These are phyloP conservation scores for Corythoichthys intestinalis DNA, from an alignment of 2,113 vertebrate species.

Conservation along the genomic window DNA sequence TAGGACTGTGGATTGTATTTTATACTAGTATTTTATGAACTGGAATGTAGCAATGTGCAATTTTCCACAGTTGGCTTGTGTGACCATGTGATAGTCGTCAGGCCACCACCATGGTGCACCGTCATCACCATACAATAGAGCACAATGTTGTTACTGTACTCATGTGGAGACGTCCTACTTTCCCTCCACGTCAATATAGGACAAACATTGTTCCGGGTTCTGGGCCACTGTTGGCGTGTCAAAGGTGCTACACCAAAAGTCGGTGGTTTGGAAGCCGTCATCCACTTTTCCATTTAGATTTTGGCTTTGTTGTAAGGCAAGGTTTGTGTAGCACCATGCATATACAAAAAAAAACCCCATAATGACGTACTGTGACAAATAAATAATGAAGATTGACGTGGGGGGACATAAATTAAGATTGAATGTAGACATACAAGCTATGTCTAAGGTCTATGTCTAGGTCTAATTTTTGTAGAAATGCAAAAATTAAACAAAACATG, in stretches of 20 bases:
- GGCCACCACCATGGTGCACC: neutral
- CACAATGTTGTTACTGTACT: constrained; percentile 60
- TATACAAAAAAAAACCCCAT: neutral
- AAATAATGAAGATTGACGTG: too few species aligned
- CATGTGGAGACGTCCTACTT: constrained; percentile 58
- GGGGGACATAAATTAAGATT: too few species aligned
- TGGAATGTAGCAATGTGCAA: neutral
- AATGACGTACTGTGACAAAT: neutral
- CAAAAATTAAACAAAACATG: too few species aligned
- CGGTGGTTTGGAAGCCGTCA: constrained; percentile 53
- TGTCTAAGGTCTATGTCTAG: too few species aligned
- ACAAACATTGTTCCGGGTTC: constrained; percentile 54
- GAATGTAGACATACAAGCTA: too few species aligned
- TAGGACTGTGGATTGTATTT: too few species aligned
- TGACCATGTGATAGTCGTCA: neutral
- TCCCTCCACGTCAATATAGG: constrained; percentile 55
- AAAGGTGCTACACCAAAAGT: constrained; percentile 64
- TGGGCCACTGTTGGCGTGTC: constrained; percentile 49
- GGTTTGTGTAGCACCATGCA: neutral
- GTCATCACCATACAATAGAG: constrained; percentile 43
- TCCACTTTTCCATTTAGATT: constrained; percentile 62
- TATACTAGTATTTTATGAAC: neutral
- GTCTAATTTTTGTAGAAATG: too few species aligned
- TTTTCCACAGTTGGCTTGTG: neutral
- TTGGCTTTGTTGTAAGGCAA: constrained; percentile 60